Evolutionary conservation across 2,113 vertebrate genomes (phyloP).

Genomic region (Tragelaphus strepsiceros): DNA sequence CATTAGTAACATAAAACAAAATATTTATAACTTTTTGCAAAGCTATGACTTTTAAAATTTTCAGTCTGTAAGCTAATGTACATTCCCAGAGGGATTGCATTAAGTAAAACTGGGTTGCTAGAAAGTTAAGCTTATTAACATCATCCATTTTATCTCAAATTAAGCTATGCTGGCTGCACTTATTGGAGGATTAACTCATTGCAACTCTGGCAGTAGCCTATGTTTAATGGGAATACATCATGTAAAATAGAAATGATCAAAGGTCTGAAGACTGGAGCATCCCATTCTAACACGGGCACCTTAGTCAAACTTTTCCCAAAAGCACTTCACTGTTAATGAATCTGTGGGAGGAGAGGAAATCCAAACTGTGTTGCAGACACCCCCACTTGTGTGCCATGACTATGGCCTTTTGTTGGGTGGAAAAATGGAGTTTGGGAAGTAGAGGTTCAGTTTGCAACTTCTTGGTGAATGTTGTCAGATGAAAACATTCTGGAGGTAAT

Average conservation of each 20-base stretch:
- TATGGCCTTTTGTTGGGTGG: not conserved
- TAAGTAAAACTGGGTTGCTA: slow-evolving; percentile 17
- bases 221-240: slow-evolving; percentile 24
- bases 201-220: slow-evolving; percentile 34
- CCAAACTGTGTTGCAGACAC: not conserved
- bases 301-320: not conserved
- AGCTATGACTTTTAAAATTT: not conserved
- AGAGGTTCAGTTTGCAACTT: not conserved
- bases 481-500: not conserved
- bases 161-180: slow-evolving; percentile 32
- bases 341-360: not conserved
- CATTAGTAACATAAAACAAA: not conserved
- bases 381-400: not conserved
- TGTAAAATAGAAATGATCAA: slow-evolving; percentile 41
- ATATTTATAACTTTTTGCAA: not conserved
- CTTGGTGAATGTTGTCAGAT: not conserved
- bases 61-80: not conserved
- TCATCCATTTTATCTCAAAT: slow-evolving; percentile 59
- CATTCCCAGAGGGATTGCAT: not conserved
- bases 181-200: slow-evolving; percentile 56
- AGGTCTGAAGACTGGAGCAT: not conserved
- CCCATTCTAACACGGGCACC: not conserved
- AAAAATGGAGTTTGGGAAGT: not conserved
- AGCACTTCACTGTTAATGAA: slow-evolving; percentile 6
- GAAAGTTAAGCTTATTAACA: slow-evolving; percentile 58